Base-by-base conservation (phyloP, 2,888 invertebrate species). In the Callimorpha dominula region DNA sequence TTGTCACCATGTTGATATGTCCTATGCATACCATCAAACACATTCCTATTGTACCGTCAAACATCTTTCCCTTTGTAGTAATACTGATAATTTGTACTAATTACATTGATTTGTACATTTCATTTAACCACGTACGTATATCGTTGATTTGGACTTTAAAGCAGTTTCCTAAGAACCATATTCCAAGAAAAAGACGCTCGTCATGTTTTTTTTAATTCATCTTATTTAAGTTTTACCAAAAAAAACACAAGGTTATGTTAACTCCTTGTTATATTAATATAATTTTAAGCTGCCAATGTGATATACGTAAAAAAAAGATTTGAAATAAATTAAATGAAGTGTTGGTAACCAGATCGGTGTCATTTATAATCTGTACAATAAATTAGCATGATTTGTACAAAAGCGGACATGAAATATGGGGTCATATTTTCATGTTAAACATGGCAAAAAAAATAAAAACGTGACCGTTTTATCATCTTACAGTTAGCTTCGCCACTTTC, bases 61-160 rank as follows among this genome's bases (percentile, higher is more conserved):
- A 52, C 71, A 70, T 66, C 43, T 17, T 66, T 75, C 52, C 70
- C 49, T 8, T n/a, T 57, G 42, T 57, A 62, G 71, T 68, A 85
- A 83, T 83, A 85, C 83, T 83, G 79, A 73, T 73, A 65, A 69
- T 85, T 83, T 85, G 85, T 83, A 83, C 82, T 77, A 75, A 73
- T 75, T 63, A 72, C 65, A 67, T 74, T 68, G 8, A 65, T 78
- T 83, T 81, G 83, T 81, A 83, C 77, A 65, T 68, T 66, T 60
- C 31, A 54, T 14, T 42, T 20, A 1, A 46, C 20, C 40, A 52
- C 43, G 62, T 70, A 64, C 49, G 69, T 73, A 73, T 66, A 64
- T 67, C 42, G n/a, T 40, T 54, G 52, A n/a, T 42, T 67, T n/a
- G 42, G n/a, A 54, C 17, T 12, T 52, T 12, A 65, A 46, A 54